These are phyloP conservation scores for Eublepharis macularius DNA, from an alignment of 2,113 vertebrate species.

Conservation along the genomic window DNA sequence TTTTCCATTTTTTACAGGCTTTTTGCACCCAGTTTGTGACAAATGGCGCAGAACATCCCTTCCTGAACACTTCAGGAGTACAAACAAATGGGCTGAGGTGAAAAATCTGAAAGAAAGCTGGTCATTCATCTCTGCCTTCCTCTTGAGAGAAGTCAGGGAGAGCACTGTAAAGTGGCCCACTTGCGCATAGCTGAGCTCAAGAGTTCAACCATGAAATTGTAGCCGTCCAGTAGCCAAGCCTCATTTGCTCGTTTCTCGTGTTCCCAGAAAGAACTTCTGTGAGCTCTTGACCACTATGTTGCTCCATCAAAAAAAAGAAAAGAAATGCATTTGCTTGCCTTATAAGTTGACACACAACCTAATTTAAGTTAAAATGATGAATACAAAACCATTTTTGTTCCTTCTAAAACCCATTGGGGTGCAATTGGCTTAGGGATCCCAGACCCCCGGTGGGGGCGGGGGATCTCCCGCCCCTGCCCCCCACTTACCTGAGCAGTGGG, in stretches of 20 bases:
- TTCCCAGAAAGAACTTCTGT: conserved; percentile 27
- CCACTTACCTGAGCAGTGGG: too few relatives aligned
- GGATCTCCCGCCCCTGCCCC: too few relatives aligned
- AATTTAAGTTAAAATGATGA: not conserved
- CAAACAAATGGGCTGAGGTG: not conserved
- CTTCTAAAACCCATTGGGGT: not conserved
- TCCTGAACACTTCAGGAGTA: not conserved
- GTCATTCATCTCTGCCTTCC: fast-evolving
- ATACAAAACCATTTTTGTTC: not conserved
- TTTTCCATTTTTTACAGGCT: conserved; percentile 27
- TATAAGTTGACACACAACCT: not conserved
- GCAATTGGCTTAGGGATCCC: not conserved
- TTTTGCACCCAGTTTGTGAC: not conserved
- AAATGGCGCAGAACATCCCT: conserved; percentile 24
- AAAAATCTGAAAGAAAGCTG: conserved; percentile 14
- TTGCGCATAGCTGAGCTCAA: not conserved
- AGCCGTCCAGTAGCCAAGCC: conserved; percentile 7
- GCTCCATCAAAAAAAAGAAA: not conserved
- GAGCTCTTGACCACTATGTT: not conserved
- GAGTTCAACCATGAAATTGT: not conserved
- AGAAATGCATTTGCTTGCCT: not conserved
- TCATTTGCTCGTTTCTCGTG: not conserved
- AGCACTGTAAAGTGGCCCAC: not conserved
- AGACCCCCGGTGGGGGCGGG: too few relatives aligned
- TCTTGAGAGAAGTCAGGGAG: fast-evolving